Evolutionary conservation across 2,113 vertebrate species (phyloP).

Genomic region (Sander lucioperca): DNA sequence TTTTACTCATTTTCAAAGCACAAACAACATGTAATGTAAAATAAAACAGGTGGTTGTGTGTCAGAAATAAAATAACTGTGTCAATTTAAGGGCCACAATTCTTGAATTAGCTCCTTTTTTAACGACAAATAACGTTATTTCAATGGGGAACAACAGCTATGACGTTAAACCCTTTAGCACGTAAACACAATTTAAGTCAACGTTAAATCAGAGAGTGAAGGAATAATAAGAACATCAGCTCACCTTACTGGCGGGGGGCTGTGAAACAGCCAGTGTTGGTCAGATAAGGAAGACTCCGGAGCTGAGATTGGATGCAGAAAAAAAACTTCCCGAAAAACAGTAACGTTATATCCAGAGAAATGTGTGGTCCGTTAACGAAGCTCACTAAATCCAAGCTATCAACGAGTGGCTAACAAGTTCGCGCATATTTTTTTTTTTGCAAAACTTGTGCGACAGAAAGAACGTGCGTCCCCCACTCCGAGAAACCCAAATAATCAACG

Average conservation of each 20-base stretch:
- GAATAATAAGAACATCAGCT: slow-evolving; percentile 25
- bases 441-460: slow-evolving; percentile 46
- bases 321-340: slow-evolving; percentile 40
- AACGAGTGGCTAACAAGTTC: slow-evolving; percentile 40
- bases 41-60: slow-evolving; percentile 1
- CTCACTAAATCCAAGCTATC: slow-evolving; percentile 8
- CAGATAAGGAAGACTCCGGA: slow-evolving; percentile 44
- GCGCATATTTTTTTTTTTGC: slow-evolving; percentile 49
- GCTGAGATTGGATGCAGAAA: slow-evolving; percentile 38
- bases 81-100: neutral
- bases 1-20: neutral
- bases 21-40: neutral
- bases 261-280: slow-evolving; percentile 53
- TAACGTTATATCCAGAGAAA: slow-evolving; percentile 36
- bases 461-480: slow-evolving; percentile 23
- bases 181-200: slow-evolving; percentile 24
- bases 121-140: neutral
- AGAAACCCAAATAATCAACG: slow-evolving; percentile 6
- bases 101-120: neutral
- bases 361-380: neutral
- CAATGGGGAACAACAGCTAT: neutral
- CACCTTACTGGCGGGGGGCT: slow-evolving; percentile 69
- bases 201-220: slow-evolving; percentile 9
- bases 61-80: neutral
- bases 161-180: neutral